Conservation (phyloP, 2,797 vertebrate species). For the Kryptolebias ocellatus region DNA sequence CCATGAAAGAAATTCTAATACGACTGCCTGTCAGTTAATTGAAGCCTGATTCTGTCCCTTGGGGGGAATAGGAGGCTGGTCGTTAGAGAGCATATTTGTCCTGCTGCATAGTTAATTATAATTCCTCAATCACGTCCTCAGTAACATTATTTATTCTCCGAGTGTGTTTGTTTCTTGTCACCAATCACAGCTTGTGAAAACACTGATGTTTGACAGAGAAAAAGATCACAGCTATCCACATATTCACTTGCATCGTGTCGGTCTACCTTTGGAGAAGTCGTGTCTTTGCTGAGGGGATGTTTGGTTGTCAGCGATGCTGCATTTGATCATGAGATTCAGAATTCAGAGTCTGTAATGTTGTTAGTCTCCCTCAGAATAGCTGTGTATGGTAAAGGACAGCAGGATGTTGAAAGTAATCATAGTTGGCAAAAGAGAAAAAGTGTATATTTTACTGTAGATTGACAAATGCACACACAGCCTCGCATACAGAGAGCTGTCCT, state of each 20-base stretch:
- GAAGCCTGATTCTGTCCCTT: conserved; percentile 65
- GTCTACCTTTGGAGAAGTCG: conserved; percentile 56
- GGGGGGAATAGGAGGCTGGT: conserved; percentile 55
- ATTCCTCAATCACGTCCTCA: conserved; percentile 66
- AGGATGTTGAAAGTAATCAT: conserved; percentile 27
- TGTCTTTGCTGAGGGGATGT: conserved; percentile 44
- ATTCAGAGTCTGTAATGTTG: conserved; percentile 30
- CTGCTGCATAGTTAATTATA: conserved; percentile 69
- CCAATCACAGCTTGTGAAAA: conserved; percentile 53
- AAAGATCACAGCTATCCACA: conserved; percentile 64
- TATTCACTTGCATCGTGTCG: conserved; percentile 41
- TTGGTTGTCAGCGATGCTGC: conserved; percentile 55
- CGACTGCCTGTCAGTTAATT: conserved; percentile 78
- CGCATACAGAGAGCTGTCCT: conserved; percentile 31
- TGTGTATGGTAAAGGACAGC: conserved; percentile 48
- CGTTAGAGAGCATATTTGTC: conserved; percentile 70
- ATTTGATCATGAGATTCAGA: conserved; percentile 58
- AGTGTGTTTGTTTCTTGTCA: conserved; percentile 52
- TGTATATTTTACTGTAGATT: conserved; percentile 22
- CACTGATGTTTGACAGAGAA: conserved; percentile 65
- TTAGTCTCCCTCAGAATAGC: conserved; percentile 27
- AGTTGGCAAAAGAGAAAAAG: conserved; percentile 25
- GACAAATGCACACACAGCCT: conserved; percentile 10
- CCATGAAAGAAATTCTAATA: conserved; percentile 74
- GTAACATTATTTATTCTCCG: conserved; percentile 55